phyloP scores from a whole-genome alignment of 2,888 invertebrate genomes.

The Microctonus brassicae region DNA sequence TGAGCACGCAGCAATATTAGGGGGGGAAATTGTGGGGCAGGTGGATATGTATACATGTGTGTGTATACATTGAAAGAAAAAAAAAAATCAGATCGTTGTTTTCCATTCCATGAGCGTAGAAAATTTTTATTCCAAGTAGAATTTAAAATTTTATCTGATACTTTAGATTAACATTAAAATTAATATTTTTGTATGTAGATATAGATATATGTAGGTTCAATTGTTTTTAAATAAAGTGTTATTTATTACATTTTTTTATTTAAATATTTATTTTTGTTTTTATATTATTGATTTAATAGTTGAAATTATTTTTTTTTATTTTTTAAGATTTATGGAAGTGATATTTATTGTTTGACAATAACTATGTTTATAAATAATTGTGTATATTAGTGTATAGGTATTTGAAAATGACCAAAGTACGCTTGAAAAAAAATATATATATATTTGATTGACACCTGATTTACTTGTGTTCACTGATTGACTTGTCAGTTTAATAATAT shows the following conservation, averaged over 20 bases:
- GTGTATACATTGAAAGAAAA: too few species aligned
- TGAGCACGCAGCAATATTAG: not conserved
- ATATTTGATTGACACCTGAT: slow-evolving; percentile 32
- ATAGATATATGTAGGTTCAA: too few species aligned
- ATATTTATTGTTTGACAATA: not conserved
- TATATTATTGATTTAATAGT: not conserved
- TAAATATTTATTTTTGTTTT: too few species aligned
- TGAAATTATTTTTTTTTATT: not conserved
- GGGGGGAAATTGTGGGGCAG: slow-evolving; percentile 9
- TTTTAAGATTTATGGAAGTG: not conserved
- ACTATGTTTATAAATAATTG: not conserved
- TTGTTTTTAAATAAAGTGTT: too few species aligned
- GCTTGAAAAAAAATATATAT: not conserved
- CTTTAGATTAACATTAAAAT: not conserved
- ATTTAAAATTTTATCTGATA: not conserved
- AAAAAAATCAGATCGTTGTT: not conserved
- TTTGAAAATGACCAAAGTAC: not conserved
- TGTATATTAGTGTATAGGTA: not conserved
- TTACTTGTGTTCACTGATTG: slow-evolving; percentile 47
- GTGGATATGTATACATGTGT: slow-evolving; percentile 10
- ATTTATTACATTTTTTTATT: too few species aligned
- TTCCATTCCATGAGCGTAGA: not conserved
- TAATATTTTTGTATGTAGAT: too few species aligned
- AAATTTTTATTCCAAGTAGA: too few species aligned
- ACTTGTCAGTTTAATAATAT: slow-evolving; percentile 50